Evolutionary conservation across 2,797 vertebrate species (phyloP).

Genomic region (Melopsittacus undulatus): DNA sequence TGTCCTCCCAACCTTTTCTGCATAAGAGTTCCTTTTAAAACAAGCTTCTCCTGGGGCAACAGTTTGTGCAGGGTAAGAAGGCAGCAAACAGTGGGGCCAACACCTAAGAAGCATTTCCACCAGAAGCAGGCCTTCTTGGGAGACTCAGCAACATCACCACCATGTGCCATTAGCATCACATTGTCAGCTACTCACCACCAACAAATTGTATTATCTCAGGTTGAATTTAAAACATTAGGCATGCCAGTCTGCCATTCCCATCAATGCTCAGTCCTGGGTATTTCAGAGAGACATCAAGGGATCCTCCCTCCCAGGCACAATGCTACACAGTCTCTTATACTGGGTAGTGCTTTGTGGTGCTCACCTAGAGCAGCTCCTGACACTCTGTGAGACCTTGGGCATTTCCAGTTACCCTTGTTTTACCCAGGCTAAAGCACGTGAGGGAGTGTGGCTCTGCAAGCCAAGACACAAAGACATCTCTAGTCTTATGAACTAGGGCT

Average conservation of each 20-base stretch:
- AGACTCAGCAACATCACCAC: not conserved
- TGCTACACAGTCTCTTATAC: not conserved
- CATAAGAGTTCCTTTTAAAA: not conserved
- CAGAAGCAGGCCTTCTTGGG: not conserved
- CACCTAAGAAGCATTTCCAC: not conserved
- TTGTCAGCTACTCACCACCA: not conserved
- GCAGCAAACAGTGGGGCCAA: not conserved
- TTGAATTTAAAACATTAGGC: not conserved
- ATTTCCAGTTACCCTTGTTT: not conserved
- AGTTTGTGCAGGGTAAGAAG: not conserved
- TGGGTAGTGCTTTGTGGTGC: not conserved
- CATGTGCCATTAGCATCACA: not conserved
- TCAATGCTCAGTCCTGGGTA: not conserved
- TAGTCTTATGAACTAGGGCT: not conserved
- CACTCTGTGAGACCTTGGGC: no score
- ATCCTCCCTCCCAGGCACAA: not conserved
- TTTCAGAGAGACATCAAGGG: not conserved
- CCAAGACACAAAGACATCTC: rapidly evolving
- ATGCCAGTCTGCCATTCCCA: not conserved
- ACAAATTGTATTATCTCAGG: not conserved
- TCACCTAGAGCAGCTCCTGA: not conserved
- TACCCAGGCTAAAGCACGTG: not conserved
- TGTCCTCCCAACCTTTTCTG: not conserved
- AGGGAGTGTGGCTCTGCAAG: not conserved
- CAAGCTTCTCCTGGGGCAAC: not conserved